Base-by-base conservation (phyloP, 2,888 invertebrate species). In the Smittia aterrima region DNA sequence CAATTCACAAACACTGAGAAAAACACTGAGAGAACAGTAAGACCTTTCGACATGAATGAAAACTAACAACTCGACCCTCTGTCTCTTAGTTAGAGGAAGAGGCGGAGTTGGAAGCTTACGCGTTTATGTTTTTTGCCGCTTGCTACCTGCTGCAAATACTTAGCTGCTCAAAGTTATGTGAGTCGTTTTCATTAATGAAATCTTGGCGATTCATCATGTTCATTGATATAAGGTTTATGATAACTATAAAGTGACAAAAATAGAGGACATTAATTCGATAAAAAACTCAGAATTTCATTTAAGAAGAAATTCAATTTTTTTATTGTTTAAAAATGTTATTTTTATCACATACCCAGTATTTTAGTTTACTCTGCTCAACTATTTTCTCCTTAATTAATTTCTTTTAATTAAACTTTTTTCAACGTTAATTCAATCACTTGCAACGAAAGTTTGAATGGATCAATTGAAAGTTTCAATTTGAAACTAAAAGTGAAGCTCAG, bases 101-200 rank as follows among this genome's bases (percentile, higher is more conserved):
- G 47, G 47, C 2, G 47, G 47, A 47, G 47, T 47, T 47, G 47
- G 47, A n/a, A 47, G 4, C 47, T 47, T 16, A 47, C 11, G 16
- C 11, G 47, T 47, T 47, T 47, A 47, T 47, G 47, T 47, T 47
- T 47, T 47, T n/a, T 47, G 47, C 47, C 47, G 47, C 47, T n/a
- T 47, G 11, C 47, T 47, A 47, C 47, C 47, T 47, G 47, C 32
- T 32, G 32, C n/a, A 32, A 32, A 32, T 32, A 32, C 32, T 32
- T 32, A 6, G 32, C 32, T 9, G 32, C 32, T 32, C n/a, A n/a
- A 16, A 4, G 16, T 47, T 2, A 13, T 47, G 47, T 47, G 47
- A 2, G 47, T 9, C 11, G n/a, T n/a, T 47, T 47, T 47, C 47
- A 47, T 47, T 47, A 47, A 47, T 47, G 47, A 47, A 47, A 47